phyloP scores from a whole-genome alignment of 2,797 vertebrate species.

The Gadopsis marmoratus region DNA sequence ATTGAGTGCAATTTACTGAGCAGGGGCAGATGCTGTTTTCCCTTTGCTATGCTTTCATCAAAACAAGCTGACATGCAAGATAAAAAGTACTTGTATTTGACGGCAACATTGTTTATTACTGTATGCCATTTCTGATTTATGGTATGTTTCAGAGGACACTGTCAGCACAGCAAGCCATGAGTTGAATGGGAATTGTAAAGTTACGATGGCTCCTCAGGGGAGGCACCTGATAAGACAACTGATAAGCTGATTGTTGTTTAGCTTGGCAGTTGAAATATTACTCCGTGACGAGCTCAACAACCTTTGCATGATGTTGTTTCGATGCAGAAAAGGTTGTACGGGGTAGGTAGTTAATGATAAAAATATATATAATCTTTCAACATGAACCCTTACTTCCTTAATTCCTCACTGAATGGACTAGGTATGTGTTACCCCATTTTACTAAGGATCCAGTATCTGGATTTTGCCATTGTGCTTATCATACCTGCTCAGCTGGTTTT shows the following conservation, averaged over 20 bases:
- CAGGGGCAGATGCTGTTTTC: constrained; percentile 14
- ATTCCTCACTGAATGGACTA: constrained; percentile 49
- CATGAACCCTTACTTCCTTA: constrained; percentile 32
- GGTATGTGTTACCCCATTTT: constrained; percentile 40
- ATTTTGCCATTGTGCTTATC: constrained; percentile 61
- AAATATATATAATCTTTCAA: constrained; percentile 26
- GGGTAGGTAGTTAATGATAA: constrained; percentile 16
- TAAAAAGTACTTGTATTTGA: constrained; percentile 44
- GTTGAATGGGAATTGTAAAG: constrained; percentile 26
- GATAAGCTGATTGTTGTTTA: not conserved
- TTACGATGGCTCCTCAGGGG: constrained; percentile 23
- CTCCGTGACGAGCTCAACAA: constrained; percentile 34
- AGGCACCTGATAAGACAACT: not conserved
- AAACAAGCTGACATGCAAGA: constrained; percentile 40
- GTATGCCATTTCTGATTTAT: constrained; percentile 36
- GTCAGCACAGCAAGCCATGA: constrained; percentile 32
- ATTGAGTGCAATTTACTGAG: constrained; percentile 53
- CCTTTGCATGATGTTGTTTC: constrained; percentile 55
- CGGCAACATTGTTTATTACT: constrained; percentile 28
- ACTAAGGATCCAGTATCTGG: constrained; percentile 63
- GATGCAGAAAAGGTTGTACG: constrained; percentile 48
- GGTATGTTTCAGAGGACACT: constrained; percentile 46
- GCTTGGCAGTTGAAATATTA: constrained; percentile 7
- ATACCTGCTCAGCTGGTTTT: constrained; percentile 69
- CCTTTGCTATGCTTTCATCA: constrained; percentile 8